phyloP scores from a whole-genome alignment of 1,140 invertebrate species.

The Andricus grossulariae region DNA sequence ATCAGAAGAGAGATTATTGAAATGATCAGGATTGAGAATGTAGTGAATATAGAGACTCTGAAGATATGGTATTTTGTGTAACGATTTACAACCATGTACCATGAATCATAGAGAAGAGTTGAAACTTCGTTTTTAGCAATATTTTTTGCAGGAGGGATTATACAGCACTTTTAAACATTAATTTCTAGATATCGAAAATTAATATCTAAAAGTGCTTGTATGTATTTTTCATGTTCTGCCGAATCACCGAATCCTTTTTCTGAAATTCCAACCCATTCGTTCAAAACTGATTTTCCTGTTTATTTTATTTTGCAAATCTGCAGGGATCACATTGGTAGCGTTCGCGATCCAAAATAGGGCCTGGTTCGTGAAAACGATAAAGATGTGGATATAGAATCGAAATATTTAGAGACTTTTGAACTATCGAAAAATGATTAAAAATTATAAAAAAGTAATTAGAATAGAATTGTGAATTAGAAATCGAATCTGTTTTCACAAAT shows the following conservation, averaged over 20 bases:
- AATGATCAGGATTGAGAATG: background rate
- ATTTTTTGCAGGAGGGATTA: background rate
- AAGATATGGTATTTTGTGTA: constrained; percentile 31
- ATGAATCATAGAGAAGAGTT: background rate
- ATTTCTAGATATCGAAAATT: background rate
- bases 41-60: background rate
- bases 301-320: constrained; percentile 38
- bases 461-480: constrained; percentile 21
- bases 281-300: constrained; percentile 10
- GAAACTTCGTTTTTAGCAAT: background rate
- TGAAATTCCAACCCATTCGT: background rate
- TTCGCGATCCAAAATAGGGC: constrained; percentile 52
- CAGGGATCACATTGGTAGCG: constrained; percentile 9
- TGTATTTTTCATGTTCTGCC: constrained; percentile 25
- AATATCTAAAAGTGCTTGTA: constrained; percentile 40
- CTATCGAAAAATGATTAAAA: constrained; percentile 26
- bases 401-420: background rate
- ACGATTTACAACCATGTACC: constrained; percentile 12
- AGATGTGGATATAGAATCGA: constrained; percentile 26
- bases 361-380: constrained; percentile 43
- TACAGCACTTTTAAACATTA: constrained; percentile 27
- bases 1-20: constrained; percentile 14
- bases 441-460: constrained; percentile 23
- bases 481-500: constrained; percentile 14
- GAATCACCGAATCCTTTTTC: too few species aligned